Percentiles rank a stretch among this genome's conserved stretches.
These are phyloP conservation scores for Harpagoxenus sublaevis DNA, from an alignment of 2,888 invertebrate species.

Conservation along the genomic window DNA sequence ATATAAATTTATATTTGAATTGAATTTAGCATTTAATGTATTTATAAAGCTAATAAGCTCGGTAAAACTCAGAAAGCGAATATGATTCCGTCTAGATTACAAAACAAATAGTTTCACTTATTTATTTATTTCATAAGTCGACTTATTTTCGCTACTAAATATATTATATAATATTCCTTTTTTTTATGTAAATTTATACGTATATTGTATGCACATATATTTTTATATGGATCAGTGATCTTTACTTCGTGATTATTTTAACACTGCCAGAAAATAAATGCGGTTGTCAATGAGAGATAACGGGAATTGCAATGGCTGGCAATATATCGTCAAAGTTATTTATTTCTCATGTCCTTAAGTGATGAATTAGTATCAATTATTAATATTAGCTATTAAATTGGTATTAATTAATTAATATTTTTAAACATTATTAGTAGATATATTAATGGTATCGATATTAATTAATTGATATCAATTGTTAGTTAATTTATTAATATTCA, in stretches of 20 bases:
- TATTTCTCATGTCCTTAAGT: conserved; percentile 31
- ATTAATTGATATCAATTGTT: conserved; percentile 30
- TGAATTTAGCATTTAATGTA: conserved; percentile 12
- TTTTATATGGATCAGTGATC: conserved; percentile 78
- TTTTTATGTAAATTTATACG: conserved; percentile 76
- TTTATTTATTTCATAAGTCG: conserved; percentile 80
- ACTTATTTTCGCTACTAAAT: conserved; percentile 71
- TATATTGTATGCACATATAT: conserved; percentile 70
- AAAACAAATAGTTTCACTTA: conserved; percentile 60
- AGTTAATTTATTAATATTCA: conserved; percentile 12
- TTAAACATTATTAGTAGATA: neutral
- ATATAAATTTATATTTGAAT: conserved; percentile 33
- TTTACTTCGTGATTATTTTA: conserved; percentile 70
- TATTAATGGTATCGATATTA: conserved; percentile 4
- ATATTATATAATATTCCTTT: conserved; percentile 74
- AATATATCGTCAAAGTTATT: conserved; percentile 22
- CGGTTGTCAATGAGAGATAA: conserved; percentile 12
- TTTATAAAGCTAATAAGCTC: conserved; percentile 37
- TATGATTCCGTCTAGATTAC: conserved; percentile 72
- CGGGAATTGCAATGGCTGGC: conserved; percentile 21
- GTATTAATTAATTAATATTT: neutral
- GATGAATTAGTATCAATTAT: conserved; percentile 25
- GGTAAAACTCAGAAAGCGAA: conserved; percentile 23
- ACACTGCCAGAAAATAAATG: conserved; percentile 68
- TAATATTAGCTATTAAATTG: conserved; percentile 12